These are phyloP conservation scores for Leptinotarsa defecta DNA, from an alignment of 1,140 invertebrate species.

Conservation along the genomic window DNA sequence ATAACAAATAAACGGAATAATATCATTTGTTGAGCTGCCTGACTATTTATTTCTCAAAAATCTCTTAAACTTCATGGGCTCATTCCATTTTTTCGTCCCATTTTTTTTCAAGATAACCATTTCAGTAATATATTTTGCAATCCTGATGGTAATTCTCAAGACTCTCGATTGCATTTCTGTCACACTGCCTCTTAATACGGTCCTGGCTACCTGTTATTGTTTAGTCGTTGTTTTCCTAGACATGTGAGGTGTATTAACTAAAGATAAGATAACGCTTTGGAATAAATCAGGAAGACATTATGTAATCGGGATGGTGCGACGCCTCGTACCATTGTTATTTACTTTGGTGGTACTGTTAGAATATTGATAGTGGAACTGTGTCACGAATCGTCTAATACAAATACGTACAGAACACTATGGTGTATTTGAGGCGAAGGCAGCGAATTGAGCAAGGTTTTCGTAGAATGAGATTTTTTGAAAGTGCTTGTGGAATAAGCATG, in stretches of 20 bases:
- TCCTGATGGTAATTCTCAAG: too few relatives aligned
- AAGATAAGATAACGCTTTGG: background rate
- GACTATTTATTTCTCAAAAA: too few relatives aligned
- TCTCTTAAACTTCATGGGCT: too few relatives aligned
- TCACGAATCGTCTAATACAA: background rate
- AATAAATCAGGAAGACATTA: constrained; percentile 6
- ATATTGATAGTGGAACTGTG: background rate
- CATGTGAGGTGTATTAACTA: background rate
- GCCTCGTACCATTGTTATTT: background rate
- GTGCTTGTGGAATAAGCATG: too few relatives aligned
- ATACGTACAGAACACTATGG: background rate
- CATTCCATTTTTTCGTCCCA: too few relatives aligned
- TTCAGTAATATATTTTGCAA: too few relatives aligned
- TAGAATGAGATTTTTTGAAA: background rate
- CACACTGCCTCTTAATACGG: background rate
- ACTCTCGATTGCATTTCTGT: too few relatives aligned
- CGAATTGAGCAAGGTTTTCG: background rate
- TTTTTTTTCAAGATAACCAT: too few relatives aligned
- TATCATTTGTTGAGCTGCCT: too few relatives aligned
- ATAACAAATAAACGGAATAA: too few relatives aligned
- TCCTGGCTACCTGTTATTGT: background rate
- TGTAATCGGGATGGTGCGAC: constrained; percentile 1
- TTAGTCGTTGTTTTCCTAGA: constrained; percentile 8
- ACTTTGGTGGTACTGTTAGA: constrained; percentile 8
- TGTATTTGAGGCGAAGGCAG: background rate